A percentile compares a stretch with the other conserved stretches of the same genome.
Conservation (phyloP, 2,797 vertebrate genomes). For the Acanthis flammea region DNA sequence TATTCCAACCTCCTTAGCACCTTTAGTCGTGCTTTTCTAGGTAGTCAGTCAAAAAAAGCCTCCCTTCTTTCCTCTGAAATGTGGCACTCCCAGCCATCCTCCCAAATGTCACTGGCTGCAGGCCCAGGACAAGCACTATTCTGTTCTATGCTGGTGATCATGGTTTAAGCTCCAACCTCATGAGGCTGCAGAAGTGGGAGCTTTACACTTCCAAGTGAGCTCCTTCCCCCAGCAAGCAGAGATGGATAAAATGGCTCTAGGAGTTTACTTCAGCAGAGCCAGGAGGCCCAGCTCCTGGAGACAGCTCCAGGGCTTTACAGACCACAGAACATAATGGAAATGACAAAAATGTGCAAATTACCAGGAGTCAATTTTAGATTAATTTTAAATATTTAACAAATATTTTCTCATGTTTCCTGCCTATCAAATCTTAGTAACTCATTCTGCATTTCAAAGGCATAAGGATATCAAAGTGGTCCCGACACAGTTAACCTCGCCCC, state of each 20-base stretch:
- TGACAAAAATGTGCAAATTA: neutral
- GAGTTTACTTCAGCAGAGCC: neutral
- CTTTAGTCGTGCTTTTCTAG: neutral
- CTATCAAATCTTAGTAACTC: neutral
- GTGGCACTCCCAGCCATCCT: neutral
- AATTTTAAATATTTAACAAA: neutral
- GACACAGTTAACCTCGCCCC: neutral
- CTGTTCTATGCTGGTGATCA: neutral
- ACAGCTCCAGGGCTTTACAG: neutral
- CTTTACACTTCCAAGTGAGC: neutral
- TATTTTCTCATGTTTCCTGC: neutral
- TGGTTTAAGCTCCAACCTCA: conserved; percentile 14
- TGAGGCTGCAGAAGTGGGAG: neutral
- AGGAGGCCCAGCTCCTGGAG: neutral
- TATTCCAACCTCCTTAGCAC: neutral
- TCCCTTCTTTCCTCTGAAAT: neutral
- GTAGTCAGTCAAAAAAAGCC: neutral
- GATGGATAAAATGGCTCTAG: neutral
- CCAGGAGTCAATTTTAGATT: neutral
- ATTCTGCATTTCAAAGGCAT: neutral
- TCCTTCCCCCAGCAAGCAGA: neutral
- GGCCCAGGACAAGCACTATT: conserved; percentile 32
- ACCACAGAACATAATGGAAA: neutral
- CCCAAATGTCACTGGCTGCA: conserved; percentile 44
- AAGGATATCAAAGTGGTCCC: neutral